Percentiles rank a stretch among this genome's conserved stretches.
Conservation (phyloP, 1,140 invertebrate genomes). For the Whitmania pigra region DNA sequence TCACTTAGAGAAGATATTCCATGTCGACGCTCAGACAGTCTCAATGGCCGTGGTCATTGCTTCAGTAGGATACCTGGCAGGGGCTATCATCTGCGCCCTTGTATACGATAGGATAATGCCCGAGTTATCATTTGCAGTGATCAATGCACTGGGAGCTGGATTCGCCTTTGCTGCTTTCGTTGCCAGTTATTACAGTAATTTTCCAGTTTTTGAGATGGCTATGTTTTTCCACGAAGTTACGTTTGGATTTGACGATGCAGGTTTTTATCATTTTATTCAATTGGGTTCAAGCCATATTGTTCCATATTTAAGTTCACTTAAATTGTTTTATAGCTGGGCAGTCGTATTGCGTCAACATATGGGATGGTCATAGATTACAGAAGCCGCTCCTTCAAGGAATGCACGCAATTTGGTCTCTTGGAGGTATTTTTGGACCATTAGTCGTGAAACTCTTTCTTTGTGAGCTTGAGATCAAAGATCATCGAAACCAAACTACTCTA, state of each 20-base stretch:
- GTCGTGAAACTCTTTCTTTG: conserved; percentile 10
- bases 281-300: not conserved
- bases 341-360: conserved; percentile 14
- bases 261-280: not conserved
- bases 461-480: not conserved
- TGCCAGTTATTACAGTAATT: not conserved
- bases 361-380: conserved; percentile 6
- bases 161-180: not conserved
- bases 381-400: conserved; percentile 9
- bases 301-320: not conserved
- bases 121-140: not conserved
- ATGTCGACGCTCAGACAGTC: not conserved
- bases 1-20: not conserved
- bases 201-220: not conserved
- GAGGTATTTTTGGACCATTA: conserved; percentile 1
- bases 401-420: conserved; percentile 12
- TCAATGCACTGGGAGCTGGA: not conserved
- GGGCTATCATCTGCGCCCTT: conserved; percentile 2
- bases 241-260: not conserved
- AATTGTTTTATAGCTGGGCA: conserved; percentile 7
- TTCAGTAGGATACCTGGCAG: not conserved
- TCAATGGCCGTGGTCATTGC: not conserved
- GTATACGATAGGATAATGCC: conserved; percentile 1
- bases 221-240: not conserved
- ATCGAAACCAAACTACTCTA: not conserved